Evolutionary conservation across 1,140 invertebrate species (phyloP).

Genomic region (Mylabris phalerata): DNA sequence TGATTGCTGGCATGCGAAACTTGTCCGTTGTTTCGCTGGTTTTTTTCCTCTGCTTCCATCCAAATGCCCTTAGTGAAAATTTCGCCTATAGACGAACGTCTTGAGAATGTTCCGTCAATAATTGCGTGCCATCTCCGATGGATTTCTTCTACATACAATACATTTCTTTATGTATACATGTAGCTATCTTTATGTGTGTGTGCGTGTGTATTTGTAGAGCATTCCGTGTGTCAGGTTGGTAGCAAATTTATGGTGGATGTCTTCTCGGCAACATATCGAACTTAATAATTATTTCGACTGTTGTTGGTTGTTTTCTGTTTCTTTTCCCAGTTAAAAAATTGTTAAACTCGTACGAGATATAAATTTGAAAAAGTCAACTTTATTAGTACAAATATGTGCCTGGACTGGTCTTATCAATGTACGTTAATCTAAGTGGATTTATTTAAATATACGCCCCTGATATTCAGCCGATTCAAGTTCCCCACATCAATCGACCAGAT

Average conservation of each 20-base stretch:
- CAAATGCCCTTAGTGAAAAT: too few relatives aligned
- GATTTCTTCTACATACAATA: conserved; percentile 6
- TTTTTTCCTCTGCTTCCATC: too few relatives aligned
- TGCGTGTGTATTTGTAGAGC: conserved; percentile 11
- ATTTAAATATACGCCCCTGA: conserved; percentile 3
- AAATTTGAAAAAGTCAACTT: not conserved
- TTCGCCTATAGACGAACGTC: too few relatives aligned
- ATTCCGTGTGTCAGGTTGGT: conserved; percentile 24
- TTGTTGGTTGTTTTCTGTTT: too few relatives aligned
- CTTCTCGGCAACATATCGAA: conserved; percentile 3
- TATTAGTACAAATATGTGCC: conserved; percentile 23
- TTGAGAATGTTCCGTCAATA: conserved; percentile 15
- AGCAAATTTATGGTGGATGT: conserved; percentile 26
- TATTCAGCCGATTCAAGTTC: conserved; percentile 3
- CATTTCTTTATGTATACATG: too few relatives aligned
- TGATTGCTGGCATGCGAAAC: too few relatives aligned
- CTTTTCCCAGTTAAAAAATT: too few relatives aligned
- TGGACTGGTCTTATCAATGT: conserved; percentile 19
- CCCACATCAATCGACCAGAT: conserved; percentile 19
- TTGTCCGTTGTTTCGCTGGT: too few relatives aligned
- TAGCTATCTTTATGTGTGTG: too few relatives aligned
- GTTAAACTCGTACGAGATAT: too few relatives aligned
- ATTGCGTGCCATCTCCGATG: conserved; percentile 19
- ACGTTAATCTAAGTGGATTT: conserved; percentile 23
- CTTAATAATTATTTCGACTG: too few relatives aligned